These are phyloP conservation scores for Gryllus bimaculatus DNA, from an alignment of 1,140 invertebrate genomes.

Conservation along the genomic window DNA sequence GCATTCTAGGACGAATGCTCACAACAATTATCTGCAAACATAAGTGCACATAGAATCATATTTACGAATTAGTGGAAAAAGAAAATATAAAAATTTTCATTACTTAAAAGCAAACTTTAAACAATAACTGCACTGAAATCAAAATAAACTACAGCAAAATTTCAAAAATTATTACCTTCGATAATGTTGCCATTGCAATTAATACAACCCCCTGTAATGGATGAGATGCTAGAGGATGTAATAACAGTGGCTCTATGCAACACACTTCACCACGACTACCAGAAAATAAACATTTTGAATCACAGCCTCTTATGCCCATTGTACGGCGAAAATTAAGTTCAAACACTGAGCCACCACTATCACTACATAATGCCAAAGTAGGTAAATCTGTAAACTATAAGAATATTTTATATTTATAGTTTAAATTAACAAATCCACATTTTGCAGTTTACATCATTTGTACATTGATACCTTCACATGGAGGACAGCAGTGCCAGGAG, in stretches of 20 bases:
- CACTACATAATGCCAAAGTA: slow-evolving; percentile 73
- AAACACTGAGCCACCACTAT: slow-evolving; percentile 96
- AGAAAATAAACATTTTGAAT: slow-evolving; percentile 83
- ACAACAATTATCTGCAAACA: slow-evolving; percentile 66
- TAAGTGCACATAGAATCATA: too few relatives aligned
- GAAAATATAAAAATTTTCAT: neutral
- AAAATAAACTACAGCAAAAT: too few relatives aligned
- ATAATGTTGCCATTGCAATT: slow-evolving; percentile 85
- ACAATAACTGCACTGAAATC: neutral
- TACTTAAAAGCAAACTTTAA: neutral
- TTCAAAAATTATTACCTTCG: slow-evolving; percentile 49
- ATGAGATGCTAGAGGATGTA: slow-evolving; percentile 56
- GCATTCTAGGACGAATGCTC: slow-evolving; percentile 63
- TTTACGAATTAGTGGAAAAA: neutral
- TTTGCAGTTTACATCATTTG: neutral
- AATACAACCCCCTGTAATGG: slow-evolving; percentile 66
- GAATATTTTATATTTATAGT: slow-evolving; percentile 8
- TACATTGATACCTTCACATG: slow-evolving; percentile 58
- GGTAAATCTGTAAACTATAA: slow-evolving; percentile 63
- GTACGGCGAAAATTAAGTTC: slow-evolving; percentile 83
- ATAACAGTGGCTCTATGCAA: slow-evolving; percentile 71
- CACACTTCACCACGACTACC: slow-evolving; percentile 91
- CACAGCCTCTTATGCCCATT: slow-evolving; percentile 78
- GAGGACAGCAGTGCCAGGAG: slow-evolving; percentile 76
- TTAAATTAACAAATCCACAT: neutral